These are phyloP conservation scores for Tetrapedia diversipes DNA, from an alignment of 2,888 invertebrate genomes.

Conservation along the genomic window DNA sequence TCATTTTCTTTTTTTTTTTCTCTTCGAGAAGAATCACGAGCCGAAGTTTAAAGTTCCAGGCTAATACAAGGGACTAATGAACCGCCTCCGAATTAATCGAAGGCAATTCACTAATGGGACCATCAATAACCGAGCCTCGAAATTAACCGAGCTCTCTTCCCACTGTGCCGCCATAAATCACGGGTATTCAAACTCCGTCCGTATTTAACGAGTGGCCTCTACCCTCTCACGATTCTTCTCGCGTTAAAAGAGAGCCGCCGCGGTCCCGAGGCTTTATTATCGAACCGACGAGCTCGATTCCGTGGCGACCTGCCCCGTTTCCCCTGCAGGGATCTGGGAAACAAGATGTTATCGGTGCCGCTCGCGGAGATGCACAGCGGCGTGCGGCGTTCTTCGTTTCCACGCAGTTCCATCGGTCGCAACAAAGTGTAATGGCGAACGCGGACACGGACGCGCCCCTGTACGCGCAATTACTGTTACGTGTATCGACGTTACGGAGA, in stretches of 20 bases:
- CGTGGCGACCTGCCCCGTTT: constrained; percentile 1
- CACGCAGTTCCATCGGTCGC: constrained; percentile 47
- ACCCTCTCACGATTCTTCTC: constrained; percentile 7
- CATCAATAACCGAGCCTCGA: constrained; percentile 26
- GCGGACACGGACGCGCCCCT: constrained; percentile 27
- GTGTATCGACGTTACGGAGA: constrained; percentile 19
- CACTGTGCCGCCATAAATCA: constrained; percentile 32
- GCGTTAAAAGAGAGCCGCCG: constrained; percentile 26
- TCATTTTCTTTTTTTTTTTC: no score
- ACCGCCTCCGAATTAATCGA: constrained; percentile 34
- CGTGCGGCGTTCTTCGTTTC: constrained; percentile 32
- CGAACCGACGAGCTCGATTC: constrained; percentile 12
- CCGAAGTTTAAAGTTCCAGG: not conserved
- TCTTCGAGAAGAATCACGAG: not conserved
- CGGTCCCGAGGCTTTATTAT: not conserved
- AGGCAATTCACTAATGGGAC: constrained; percentile 18
- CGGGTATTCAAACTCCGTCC: constrained; percentile 20
- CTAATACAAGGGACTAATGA: not conserved
- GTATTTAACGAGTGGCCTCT: constrained; percentile 20
- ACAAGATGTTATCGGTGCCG: constrained; percentile 46
- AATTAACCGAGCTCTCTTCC: constrained; percentile 31
- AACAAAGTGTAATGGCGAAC: constrained; percentile 47
- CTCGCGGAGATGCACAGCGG: constrained; percentile 7
- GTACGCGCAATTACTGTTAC: constrained; percentile 52
- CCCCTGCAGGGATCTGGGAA: constrained; percentile 30